Base-by-base conservation (phyloP, 2,113 vertebrate species). In the Cynoglossus semilaevis region DNA sequence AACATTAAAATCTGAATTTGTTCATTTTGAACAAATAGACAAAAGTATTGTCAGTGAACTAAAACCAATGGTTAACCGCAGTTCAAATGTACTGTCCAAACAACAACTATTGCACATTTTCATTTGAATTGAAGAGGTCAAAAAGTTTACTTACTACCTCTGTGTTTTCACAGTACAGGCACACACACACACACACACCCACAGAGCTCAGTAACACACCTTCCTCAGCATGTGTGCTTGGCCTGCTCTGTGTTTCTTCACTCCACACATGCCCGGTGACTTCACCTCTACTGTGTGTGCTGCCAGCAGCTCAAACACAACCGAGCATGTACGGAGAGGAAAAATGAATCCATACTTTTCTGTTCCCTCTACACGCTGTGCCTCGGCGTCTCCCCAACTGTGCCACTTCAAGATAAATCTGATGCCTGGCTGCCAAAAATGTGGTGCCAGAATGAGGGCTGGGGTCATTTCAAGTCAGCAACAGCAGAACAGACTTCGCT, bases 291-390 rank as follows among this genome's bases (percentile, higher is more conserved):
- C 67, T 38, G 61, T 37, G 56, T 54, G 22, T 67, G 55, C 65
- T 76, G 81, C 72, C 77, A 73, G 59, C 55, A 51, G 61, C 64
- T 81, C 76, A 79, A 77, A 70, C 60, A 70, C 62, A 70, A 76
- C 41, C 60, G 55, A 69, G 63, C 63, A 53, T 53, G 49, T 58
- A 62, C 55, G 48, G n/a, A 63, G 35, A 55, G 53, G 40, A 70
- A 63, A 77, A 77, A 82, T 67, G 7, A 69, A 73, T 66, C 58
- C 58, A 74, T 56, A 70, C 68, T 82, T 76, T 75, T 59, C 43
- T 40, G 1, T 70, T 67, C 73, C 68, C 50, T 67, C 46, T 46
- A 48, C 29, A 37, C 34, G 40, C 58, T 51, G 16, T 34, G 49
- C 45, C 45, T 75, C 49, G 62, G 22, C 19, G 19, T 70, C 57